Evolutionary conservation across 2,888 invertebrate genomes (phyloP), one percentile per base, ranked within the genome.

Genomic region (Agrochola circellaris): DNA sequence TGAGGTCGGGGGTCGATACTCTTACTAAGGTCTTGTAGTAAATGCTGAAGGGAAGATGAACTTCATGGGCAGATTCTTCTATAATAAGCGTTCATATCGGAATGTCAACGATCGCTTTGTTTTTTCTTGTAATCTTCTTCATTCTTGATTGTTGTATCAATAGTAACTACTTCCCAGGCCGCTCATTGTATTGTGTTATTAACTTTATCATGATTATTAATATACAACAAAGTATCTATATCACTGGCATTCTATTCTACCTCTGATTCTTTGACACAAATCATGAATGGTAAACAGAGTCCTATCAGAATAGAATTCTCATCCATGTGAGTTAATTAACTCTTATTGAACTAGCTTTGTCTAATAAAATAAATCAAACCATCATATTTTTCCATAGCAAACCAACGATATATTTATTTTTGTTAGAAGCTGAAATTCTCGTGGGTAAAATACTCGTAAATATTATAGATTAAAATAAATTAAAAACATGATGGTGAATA

Each of bases 381-480:
- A 30, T 56, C 51, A 30, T 60, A 56, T 48, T 69, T 82, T 69
- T 48, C 45, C 3, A n/a, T 9, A 11, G 13, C 42, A 62, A 69
- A 70, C 34, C n/a, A 66, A 70, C 51, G 66, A 48, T 2, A 51
- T 23, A 30, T 67, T 73, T 82, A 73, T 79, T 83, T 82, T 68
- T 26, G 54, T 45, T 58, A 72, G 56, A 75, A 80, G 84, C 48
- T 70, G 72, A 66, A 61, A 61, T 51, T 42, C 9, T 69, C 58
- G 45, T 62, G 56, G 42, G 61, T 77, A 80, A 81, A 68, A 62
- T 56, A 67, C 58, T 66, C 64, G 38, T 68, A 69, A 82, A 83
- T 58, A 72, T 83, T 56, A 51, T 5, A 69, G 34, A 72, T 70
- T 64, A 45, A 83, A 69, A 75, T 77, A 76, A 58, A 76, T 62